phyloP scores from a whole-genome alignment of 2,113 vertebrate genomes.

The Oostethus manadensis region DNA sequence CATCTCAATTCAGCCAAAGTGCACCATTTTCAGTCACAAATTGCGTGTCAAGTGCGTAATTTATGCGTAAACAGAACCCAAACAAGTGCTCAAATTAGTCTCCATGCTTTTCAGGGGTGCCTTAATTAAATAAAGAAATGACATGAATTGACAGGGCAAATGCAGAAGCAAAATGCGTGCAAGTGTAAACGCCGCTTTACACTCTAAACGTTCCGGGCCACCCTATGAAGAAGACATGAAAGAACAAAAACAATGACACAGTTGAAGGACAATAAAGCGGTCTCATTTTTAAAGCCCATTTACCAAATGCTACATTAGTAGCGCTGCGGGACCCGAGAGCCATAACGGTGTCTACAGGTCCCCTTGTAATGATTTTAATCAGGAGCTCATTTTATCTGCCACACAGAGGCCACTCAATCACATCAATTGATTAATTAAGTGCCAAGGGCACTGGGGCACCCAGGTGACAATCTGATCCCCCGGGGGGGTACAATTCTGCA shows the following conservation, averaged over 20 bases:
- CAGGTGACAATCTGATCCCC: slow-evolving; percentile 41
- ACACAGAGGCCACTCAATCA: slow-evolving; percentile 57
- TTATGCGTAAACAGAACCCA: too few species aligned
- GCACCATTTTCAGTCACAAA: too few species aligned
- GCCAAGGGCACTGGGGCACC: slow-evolving; percentile 44
- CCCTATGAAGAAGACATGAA: neutral
- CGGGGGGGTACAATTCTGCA: slow-evolving; percentile 3
- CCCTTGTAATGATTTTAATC: slow-evolving; percentile 58
- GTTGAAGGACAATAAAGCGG: neutral
- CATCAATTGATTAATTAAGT: slow-evolving; percentile 63
- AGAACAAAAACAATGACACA: neutral
- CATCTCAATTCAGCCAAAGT: too few species aligned
- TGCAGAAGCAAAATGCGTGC: too few species aligned
- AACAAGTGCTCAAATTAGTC: too few species aligned
- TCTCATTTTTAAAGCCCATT: neutral
- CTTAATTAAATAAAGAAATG: too few species aligned
- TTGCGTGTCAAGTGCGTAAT: too few species aligned
- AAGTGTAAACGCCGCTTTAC: too few species aligned
- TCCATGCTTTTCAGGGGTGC: too few species aligned
- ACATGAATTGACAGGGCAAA: too few species aligned
- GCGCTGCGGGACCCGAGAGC: slow-evolving; percentile 3
- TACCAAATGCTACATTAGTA: slow-evolving; percentile 9
- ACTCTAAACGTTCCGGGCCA: too few species aligned
- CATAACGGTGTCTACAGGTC: slow-evolving; percentile 25
- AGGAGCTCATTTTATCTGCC: slow-evolving; percentile 58